Percentiles rank a stretch among this genome's conserved stretches.
Conservation (phyloP, 1,140 invertebrate species). For the Psilanteris sp. region DNA sequence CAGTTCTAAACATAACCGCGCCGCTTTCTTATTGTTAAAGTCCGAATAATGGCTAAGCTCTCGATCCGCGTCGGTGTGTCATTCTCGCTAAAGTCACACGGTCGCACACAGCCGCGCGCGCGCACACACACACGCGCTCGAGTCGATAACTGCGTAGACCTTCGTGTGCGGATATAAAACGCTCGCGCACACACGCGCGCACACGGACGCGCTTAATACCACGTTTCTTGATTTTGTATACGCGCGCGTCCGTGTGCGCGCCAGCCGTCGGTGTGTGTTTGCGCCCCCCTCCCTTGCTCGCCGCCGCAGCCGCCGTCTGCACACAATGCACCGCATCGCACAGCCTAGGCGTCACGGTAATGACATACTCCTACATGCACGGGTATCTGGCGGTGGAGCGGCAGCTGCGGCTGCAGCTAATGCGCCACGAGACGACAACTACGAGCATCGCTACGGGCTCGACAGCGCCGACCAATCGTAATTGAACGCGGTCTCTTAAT, state of each 20-base stretch:
- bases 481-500: conserved; percentile 61
- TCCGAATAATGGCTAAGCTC: conserved; percentile 40
- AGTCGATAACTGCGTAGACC: no score
- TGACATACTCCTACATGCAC: conserved; percentile 74
- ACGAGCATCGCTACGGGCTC: conserved; percentile 24
- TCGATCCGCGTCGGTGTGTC: conserved; percentile 23
- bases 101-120: no score
- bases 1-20: conserved; percentile 42
- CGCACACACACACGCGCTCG: no score
- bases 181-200: no score
- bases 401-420: conserved; percentile 63
- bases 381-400: conserved; percentile 36
- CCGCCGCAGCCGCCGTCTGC: conserved; percentile 39
- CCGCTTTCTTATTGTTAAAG: conserved; percentile 49
- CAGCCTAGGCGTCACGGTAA: conserved; percentile 75
- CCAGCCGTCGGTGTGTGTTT: conserved; percentile 17
- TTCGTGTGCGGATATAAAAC: no score
- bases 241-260: conserved; percentile 4
- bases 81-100: no score
- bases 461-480: conserved; percentile 40
- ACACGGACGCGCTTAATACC: no score
- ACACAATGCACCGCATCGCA: conserved; percentile 72
- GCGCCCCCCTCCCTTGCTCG: conserved; percentile 20
- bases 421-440: conserved; percentile 43
- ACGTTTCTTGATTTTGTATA: conserved; percentile 18